Evolutionary conservation across 2,797 vertebrate species (phyloP).

Genomic region (Sus cebifrons): DNA sequence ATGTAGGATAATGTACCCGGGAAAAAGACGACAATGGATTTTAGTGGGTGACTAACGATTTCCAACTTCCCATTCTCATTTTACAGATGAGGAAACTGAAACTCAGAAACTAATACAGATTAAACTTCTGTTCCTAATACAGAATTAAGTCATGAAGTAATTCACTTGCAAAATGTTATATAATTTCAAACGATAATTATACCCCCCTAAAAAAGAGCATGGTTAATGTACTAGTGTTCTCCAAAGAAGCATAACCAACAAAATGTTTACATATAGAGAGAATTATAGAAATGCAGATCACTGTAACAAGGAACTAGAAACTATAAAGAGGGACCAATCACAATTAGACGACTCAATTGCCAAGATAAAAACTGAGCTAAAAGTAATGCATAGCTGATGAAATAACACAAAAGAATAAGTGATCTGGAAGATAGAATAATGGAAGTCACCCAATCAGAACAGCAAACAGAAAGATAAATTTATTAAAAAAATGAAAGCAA

Average conservation of each 20-base stretch:
- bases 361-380: not conserved
- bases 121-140: not conserved
- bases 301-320: not conserved
- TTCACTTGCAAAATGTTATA: slow-evolving; percentile 8
- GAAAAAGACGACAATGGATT: not conserved
- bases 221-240: not conserved
- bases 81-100: slow-evolving; percentile 33
- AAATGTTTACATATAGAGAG: not conserved
- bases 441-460: not conserved
- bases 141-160: slow-evolving; percentile 48
- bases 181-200: slow-evolving; percentile 45
- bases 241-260: slow-evolving; percentile 1
- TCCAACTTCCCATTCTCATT: not conserved
- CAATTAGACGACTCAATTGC: not conserved
- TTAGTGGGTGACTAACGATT: not conserved
- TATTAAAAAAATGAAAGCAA: not conserved
- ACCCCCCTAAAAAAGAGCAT: not conserved
- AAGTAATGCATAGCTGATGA: not conserved
- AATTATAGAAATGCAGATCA: not conserved
- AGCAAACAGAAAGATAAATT: not conserved
- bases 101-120: not conserved
- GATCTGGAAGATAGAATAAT: not conserved
- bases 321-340: not conserved
- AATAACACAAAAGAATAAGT: not conserved
- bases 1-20: not conserved